A percentile compares a stretch with the other conserved stretches of the same genome.
Evolutionary conservation across 2,113 vertebrate species (phyloP).

Genomic region (Neofelis nebulosa): DNA sequence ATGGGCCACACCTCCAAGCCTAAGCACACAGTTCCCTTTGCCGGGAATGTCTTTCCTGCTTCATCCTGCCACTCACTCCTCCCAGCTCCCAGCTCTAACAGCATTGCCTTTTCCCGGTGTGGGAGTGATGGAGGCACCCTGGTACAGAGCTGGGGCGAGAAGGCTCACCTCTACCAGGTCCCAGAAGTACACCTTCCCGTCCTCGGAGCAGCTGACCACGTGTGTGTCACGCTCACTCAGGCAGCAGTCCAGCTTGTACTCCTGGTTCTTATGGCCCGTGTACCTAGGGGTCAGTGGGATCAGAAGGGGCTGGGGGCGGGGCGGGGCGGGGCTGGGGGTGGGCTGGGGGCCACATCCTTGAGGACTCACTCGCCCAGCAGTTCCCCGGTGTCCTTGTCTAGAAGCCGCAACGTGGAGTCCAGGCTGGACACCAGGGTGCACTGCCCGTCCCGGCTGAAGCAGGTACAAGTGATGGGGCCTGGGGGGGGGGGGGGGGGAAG

Average conservation of each 20-base stretch:
- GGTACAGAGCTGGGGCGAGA: too few species aligned
- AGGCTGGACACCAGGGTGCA: conserved; percentile 91
- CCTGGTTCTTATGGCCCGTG: conserved; percentile 91
- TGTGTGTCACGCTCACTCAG: conserved; percentile 93
- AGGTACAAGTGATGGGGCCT: conserved; percentile 97
- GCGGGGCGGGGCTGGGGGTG: rapidly evolving
- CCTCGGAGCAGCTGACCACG: conserved; percentile 94
- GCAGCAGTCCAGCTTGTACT: conserved; percentile 95
- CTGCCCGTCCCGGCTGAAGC: conserved; percentile 94
- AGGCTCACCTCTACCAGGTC: conserved; percentile 93
- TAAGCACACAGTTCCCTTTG: neutral
- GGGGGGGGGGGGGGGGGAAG: neutral
- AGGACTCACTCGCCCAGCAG: conserved; percentile 91
- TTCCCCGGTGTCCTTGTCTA: conserved; percentile 95
- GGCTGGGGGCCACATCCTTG: rapidly evolving
- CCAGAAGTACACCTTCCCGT: conserved; percentile 95
- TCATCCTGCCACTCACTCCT: neutral
- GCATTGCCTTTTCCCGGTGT: neutral
- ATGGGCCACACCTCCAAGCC: neutral
- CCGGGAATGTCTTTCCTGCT: neutral
- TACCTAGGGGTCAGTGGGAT: conserved; percentile 84
- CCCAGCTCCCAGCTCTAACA: neutral
- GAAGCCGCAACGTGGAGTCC: conserved; percentile 91
- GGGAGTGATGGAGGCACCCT: neutral
- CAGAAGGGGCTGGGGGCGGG: neutral